Base-by-base conservation (phyloP, 1,140 invertebrate genomes). In the Pantala flavescens region DNA sequence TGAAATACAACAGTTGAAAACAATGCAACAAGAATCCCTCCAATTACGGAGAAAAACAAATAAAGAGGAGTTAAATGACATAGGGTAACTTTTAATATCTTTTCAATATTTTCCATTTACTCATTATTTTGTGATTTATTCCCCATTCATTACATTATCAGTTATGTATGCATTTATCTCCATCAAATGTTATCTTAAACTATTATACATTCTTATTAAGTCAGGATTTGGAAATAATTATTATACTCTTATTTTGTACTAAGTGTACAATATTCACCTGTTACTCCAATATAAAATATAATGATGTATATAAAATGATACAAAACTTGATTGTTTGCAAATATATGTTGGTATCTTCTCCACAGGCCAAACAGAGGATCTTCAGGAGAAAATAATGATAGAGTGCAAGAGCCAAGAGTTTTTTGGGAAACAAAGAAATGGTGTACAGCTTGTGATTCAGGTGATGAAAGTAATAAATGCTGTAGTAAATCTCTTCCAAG, bases 1-100 rank as follows among this genome's bases (percentile, higher is more conserved):
- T 16, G 87, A 88, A 77, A 82, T 88, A 76, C 86, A 87, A 75
- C 79, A 79, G 70, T 78, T 83, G 72, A 87, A 86, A 79, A 80
- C 81, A 23, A 78, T 82, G 77, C 79, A 83, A 77, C 81, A 86
- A 43, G 76, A 82, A 43, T 79, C 82, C 12, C 78, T 86, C 76
- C 78, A 86, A 75, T 71, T 79, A 14, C 83, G 85, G 77, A 81
- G 85, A 3, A 82, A 84, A 77, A 81, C 78, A 10, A 84, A 78
- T 74, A 84, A 81, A 70, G 82, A 85, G 55, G 83, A 86, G 78
- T 77, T 85, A 7, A 81, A 80, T 75, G 81, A 80, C 36, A 72
- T 82, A 3, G 76, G 82, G 83, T 84, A 79, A 28, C 80, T 23
- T 36, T 5, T 63, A 55, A 49, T 24, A 23, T n/a, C 9, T 11